Conservation (phyloP, 2,113 vertebrate species). For the Ailurus styani region DNA sequence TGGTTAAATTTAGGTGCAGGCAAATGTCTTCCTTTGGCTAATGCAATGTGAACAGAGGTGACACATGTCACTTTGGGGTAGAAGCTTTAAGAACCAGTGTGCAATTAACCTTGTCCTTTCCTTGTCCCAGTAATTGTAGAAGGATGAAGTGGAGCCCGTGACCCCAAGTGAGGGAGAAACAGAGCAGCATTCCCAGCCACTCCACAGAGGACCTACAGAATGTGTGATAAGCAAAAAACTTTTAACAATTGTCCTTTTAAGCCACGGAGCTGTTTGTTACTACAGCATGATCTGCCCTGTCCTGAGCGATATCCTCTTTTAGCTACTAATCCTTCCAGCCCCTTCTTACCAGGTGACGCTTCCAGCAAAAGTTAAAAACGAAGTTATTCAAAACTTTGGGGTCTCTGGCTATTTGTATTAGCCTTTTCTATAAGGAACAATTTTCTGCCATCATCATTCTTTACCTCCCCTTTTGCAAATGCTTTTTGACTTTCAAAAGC, state of each 20-base stretch:
- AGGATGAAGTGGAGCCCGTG: neutral
- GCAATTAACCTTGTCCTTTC: neutral
- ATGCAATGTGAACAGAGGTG: neutral
- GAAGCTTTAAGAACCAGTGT: neutral
- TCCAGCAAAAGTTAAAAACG: neutral
- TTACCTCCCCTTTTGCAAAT: neutral
- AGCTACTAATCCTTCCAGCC: neutral
- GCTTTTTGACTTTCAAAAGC: neutral
- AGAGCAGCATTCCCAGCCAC: fast-evolving
- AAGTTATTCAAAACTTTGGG: fast-evolving
- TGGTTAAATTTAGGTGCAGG: neutral
- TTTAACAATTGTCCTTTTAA: neutral
- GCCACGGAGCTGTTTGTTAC: neutral
- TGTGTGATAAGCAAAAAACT: neutral
- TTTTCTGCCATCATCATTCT: neutral
- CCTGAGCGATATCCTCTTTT: neutral
- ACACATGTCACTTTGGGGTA: neutral
- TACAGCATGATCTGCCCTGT: neutral
- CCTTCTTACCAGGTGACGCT: neutral
- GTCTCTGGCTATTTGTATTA: neutral
- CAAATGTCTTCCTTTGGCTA: neutral
- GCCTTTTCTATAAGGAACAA: neutral
- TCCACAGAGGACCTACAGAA: neutral
- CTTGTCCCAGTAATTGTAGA: neutral
- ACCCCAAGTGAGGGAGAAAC: neutral